Conservation (phyloP, 2,888 invertebrate species). For the Furcula furcula region DNA sequence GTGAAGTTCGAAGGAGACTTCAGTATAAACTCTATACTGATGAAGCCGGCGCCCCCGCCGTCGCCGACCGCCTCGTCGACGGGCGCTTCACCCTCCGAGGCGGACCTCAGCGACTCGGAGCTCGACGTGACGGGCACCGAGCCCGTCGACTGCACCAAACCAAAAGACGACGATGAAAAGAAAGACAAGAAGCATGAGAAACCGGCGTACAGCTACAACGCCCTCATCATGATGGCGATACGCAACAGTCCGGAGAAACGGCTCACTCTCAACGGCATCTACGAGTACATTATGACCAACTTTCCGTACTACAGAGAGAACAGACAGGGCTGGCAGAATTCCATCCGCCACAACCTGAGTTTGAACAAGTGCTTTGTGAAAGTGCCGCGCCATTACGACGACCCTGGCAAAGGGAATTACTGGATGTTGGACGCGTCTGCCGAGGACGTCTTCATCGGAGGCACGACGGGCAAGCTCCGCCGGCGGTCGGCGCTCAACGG, state of each 20-base stretch:
- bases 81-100: constrained; percentile 62
- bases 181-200: constrained; percentile 90
- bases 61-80: constrained; percentile 66
- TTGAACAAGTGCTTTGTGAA: constrained; percentile 99
- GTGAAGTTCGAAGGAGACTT: constrained; percentile 86
- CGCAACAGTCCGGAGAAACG: constrained; percentile 96
- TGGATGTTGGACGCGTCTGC: constrained; percentile 99
- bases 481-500: constrained; percentile 95
- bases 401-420: constrained; percentile 99
- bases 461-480: constrained; percentile 96
- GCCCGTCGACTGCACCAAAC: constrained; percentile 86
- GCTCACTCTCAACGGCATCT: constrained; percentile 97
- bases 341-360: constrained; percentile 98
- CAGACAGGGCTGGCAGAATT: constrained; percentile 99
- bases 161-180: constrained; percentile 58
- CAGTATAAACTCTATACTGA: constrained; percentile 90
- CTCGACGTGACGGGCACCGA: constrained; percentile 90
- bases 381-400: constrained; percentile 98
- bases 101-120: constrained; percentile 84
- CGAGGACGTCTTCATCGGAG: constrained; percentile 99
- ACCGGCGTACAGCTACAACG: constrained; percentile 99
- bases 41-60: constrained; percentile 76
- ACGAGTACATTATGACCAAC: constrained; percentile 99
- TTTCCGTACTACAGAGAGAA: constrained; percentile 99
- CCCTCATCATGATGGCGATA: constrained; percentile 99